phyloP scores from a whole-genome alignment of 2,888 invertebrate genomes.

The Lomographa bimaculata region DNA sequence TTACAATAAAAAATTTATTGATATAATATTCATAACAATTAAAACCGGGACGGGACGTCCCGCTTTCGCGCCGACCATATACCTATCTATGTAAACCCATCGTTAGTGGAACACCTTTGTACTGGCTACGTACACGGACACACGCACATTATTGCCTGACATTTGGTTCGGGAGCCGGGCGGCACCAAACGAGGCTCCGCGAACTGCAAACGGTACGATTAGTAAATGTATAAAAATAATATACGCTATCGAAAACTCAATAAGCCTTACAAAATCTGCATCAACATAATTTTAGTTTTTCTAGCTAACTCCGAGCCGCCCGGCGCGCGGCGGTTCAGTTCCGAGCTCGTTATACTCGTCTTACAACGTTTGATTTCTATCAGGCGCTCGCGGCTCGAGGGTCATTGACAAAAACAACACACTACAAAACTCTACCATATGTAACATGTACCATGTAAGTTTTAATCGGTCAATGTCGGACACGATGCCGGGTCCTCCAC shows the following conservation, averaged over 20 bases:
- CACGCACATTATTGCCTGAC: conserved; percentile 47
- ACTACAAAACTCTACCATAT: no score
- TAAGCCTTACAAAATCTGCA: conserved; percentile 39
- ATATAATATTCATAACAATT: conserved; percentile 80
- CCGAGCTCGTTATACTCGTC: not conserved
- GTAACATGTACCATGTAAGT: no score
- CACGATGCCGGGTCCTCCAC: not conserved
- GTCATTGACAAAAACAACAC: no score
- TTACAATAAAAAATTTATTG: conserved; percentile 81
- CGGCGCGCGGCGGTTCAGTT: not conserved
- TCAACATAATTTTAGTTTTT: conserved; percentile 32
- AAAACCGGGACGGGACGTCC: conserved; percentile 45
- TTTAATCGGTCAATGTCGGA: no score
- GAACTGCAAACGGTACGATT: conserved; percentile 37
- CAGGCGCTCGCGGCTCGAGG: no score
- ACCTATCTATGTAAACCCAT: conserved; percentile 35
- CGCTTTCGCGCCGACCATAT: conserved; percentile 38
- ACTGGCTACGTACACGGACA: conserved; percentile 49
- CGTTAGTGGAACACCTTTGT: conserved; percentile 51
- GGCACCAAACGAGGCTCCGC: no score
- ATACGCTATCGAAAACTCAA: conserved; percentile 47
- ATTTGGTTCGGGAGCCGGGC: conserved; percentile 50
- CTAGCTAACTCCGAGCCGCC: not conserved
- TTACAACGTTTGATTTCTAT: no score
- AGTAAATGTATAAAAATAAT: conserved; percentile 44